Base-by-base conservation (phyloP, 2,888 invertebrate genomes). In the Rutpela maculata region DNA sequence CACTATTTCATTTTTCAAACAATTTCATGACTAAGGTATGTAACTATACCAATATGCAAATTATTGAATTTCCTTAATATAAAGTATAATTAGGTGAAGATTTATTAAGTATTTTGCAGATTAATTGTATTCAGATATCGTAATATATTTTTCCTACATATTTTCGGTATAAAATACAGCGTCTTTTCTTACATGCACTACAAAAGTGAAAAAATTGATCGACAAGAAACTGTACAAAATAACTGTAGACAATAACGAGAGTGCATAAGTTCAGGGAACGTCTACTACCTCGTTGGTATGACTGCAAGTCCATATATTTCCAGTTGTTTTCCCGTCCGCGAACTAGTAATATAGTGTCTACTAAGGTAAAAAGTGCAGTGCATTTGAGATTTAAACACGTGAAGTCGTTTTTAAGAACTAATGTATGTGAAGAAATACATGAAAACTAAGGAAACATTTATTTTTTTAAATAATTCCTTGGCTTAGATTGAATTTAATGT, bases 311-410 rank as follows among this genome's bases (percentile, higher is more conserved):
- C 22, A 60, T 60, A 50, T 22, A 60, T 60, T 60, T 22, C 60
- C 60, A 60, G 60, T 60, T 60, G 50, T 50, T 50, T 60, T 60
- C 31, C 60, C 60, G 22, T 31, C 22, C 11, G 60, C 12, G 7
- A 15, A n/a, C 31, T n/a, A n/a, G n/a, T 60, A 1, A 59, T 31
- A 31, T 31, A n/a, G 26, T 9, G n/a, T 26, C 12, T 26, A 60
- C n/a, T 4, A 26, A 26, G 9, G 15, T 26, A 60, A 60, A 60
- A 60, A 31, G 26, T 31, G 15, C n/a, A 22, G 19, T 59, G 5
- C n/a, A 50, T 15, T 50, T 4, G 6, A 50, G 15, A n/a, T 15
- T 3, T 50, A 50, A 50, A n/a, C 2, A 43, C 12, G 15, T 43
- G 7, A 50, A 15, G 50, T 50, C 0, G 50, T n/a, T 50, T 1